These are phyloP conservation scores for Motacilla alba DNA, from an alignment of 2,113 vertebrate species.

Conservation along the genomic window DNA sequence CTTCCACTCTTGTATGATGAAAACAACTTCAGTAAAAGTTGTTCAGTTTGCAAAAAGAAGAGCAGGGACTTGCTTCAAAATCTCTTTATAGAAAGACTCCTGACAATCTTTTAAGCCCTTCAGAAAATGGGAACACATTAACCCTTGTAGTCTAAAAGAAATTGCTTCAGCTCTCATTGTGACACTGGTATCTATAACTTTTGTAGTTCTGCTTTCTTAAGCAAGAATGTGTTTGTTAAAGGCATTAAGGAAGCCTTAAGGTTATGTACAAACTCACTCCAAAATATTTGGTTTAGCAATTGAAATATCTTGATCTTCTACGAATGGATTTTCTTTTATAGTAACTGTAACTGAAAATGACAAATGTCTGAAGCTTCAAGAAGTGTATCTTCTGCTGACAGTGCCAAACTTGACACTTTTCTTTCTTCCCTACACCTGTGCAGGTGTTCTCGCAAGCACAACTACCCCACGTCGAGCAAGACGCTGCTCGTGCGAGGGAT, in stretches of 20 bases:
- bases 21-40: background rate
- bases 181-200: background rate
- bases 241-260: background rate
- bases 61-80: background rate
- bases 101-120: background rate
- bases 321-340: background rate
- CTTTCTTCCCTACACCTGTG: background rate
- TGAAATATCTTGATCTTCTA: background rate
- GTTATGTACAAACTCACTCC: background rate
- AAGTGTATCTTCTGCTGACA: background rate
- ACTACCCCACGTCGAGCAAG: conserved; percentile 82
- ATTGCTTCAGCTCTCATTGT: background rate
- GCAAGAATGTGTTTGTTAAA: background rate
- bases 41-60: background rate
- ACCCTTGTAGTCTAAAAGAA: background rate
- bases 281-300: background rate
- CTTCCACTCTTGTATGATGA: background rate
- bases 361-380: background rate
- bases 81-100: background rate
- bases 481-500: conserved; percentile 91
- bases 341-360: background rate
- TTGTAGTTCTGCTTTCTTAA: background rate
- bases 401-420: background rate
- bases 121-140: background rate
- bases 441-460: conserved; percentile 94